phyloP scores from a whole-genome alignment of 2,113 vertebrate genomes.

The Strigops habroptila region DNA sequence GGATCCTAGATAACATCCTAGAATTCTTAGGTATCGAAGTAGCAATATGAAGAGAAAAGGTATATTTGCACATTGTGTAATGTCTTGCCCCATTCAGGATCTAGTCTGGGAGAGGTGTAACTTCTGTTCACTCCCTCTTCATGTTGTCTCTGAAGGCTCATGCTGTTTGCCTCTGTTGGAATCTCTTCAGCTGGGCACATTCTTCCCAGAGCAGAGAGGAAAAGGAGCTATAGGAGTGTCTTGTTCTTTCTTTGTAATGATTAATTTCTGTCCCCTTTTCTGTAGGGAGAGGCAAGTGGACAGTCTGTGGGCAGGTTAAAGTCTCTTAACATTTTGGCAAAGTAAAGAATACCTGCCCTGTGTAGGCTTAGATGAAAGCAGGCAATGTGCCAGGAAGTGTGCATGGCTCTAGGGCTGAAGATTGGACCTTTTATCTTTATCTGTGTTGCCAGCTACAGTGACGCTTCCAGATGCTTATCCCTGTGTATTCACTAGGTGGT shows the following conservation, averaged over 20 bases:
- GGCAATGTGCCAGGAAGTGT: background rate
- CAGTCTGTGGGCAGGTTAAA: background rate
- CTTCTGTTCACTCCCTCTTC: background rate
- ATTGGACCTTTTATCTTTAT: background rate
- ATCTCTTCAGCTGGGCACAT: accelerated
- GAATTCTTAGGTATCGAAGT: background rate
- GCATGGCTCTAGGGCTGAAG: background rate
- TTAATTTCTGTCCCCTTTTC: background rate
- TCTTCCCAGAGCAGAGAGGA: background rate
- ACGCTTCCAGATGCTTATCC: background rate
- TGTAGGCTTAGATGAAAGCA: background rate
- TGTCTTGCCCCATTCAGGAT: background rate
- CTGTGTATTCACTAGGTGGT: background rate
- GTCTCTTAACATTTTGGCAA: background rate
- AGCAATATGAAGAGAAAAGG: background rate
- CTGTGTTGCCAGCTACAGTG: background rate
- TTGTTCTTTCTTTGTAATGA: background rate
- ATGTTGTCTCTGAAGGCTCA: accelerated
- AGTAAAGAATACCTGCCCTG: accelerated
- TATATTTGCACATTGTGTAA: accelerated
- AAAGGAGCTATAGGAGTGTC: background rate
- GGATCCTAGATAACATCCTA: background rate
- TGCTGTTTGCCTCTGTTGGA: background rate
- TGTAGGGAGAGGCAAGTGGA: background rate
- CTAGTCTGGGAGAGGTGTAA: background rate